Conservation (phyloP, 2,113 vertebrate genomes). For the Pseudonaja textilis region DNA sequence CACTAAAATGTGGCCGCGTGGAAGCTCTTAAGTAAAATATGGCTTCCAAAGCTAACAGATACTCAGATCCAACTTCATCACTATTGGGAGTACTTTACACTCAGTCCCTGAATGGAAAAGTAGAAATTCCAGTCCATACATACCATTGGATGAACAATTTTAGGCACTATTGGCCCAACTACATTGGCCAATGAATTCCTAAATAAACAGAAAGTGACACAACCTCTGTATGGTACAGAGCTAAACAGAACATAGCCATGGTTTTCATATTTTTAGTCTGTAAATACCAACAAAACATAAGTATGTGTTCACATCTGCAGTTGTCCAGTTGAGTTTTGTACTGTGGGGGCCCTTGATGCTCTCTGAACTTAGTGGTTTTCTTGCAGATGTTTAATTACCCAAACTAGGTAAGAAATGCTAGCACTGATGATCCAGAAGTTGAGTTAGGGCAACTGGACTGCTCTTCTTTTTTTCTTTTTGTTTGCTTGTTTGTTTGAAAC, state of each 20-base stretch:
- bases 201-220: neutral
- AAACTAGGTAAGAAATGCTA: too few species aligned
- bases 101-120: too few species aligned
- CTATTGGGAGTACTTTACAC: neutral
- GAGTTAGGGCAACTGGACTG: too few species aligned
- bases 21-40: too few species aligned
- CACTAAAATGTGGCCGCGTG: too few species aligned
- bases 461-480: too few species aligned
- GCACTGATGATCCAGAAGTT: too few species aligned
- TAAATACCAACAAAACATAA: neutral
- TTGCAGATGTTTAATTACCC: too few species aligned
- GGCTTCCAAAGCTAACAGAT: too few species aligned
- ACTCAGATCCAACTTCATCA: neutral
- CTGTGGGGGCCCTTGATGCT: too few species aligned
- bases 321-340: neutral
- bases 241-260: neutral
- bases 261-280: neutral
- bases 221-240: neutral
- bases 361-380: too few species aligned
- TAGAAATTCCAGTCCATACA: neutral
- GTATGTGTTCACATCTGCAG: neutral
- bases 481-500: too few species aligned
- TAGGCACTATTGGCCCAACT: neutral
- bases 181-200: neutral
- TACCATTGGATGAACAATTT: neutral